These are phyloP conservation scores for Echinometra lucunter DNA, from an alignment of 53 echinoderm and acorn worm species.

Conservation along the genomic window DNA sequence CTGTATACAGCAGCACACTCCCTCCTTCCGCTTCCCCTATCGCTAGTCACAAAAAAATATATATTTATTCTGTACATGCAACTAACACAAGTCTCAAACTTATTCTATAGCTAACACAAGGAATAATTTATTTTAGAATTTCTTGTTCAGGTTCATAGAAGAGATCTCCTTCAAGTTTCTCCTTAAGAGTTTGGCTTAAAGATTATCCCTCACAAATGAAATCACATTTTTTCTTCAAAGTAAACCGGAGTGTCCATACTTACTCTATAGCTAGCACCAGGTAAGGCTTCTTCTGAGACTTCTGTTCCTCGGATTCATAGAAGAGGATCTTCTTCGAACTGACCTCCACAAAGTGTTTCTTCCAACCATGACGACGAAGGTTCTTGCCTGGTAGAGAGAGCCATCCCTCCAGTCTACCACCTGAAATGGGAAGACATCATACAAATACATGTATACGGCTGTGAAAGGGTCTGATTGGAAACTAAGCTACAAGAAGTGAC, in stretches of 20 bases:
- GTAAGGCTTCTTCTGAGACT: constrained; percentile 84
- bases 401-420: constrained; percentile 86
- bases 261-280: constrained; percentile 97
- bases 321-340: constrained; percentile 98
- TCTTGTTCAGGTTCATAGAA: too few relatives aligned
- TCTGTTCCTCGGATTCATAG: constrained; percentile 92
- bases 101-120: too few relatives aligned
- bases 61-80: too few relatives aligned
- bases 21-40: background rate
- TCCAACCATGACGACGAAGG: constrained; percentile 95
- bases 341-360: constrained; percentile 95
- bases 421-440: constrained; percentile 52
- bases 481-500: too few relatives aligned
- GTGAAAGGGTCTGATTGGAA: too few relatives aligned
- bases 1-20: background rate
- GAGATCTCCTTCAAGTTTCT: too few relatives aligned
- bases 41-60: too few relatives aligned
- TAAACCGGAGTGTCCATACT: constrained; percentile 50
- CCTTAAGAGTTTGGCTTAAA: too few relatives aligned
- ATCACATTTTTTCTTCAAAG: background rate
- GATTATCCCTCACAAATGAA: background rate
- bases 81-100: too few relatives aligned
- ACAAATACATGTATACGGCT: too few relatives aligned
- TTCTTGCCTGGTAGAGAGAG: constrained; percentile 89
- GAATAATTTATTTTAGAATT: too few relatives aligned